Evolutionary conservation across 2,797 vertebrate genomes (phyloP).

Genomic region (Percopsis omiscomaycus): DNA sequence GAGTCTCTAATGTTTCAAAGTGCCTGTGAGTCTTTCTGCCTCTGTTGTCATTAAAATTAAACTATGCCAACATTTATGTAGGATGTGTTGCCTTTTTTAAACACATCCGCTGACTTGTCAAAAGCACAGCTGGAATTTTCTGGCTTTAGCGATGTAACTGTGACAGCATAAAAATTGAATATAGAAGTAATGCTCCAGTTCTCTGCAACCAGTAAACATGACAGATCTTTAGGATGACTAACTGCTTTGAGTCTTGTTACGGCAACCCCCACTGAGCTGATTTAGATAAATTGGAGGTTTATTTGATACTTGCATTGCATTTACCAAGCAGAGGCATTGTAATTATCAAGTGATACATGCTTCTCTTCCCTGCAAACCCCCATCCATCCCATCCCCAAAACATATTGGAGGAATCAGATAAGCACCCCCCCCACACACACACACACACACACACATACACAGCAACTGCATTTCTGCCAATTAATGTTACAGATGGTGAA

Average conservation of each 20-base stretch:
- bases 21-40: conserved; percentile 60
- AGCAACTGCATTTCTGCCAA: conserved; percentile 63
- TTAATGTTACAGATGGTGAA: conserved; percentile 71
- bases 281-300: conserved; percentile 55
- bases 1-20: conserved; percentile 71
- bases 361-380: conserved; percentile 31
- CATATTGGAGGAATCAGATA: conserved; percentile 58
- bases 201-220: conserved; percentile 39
- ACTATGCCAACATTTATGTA: conserved; percentile 49
- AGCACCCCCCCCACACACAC: conserved; percentile 26
- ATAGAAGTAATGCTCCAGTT: conserved; percentile 44
- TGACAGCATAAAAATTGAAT: conserved; percentile 62
- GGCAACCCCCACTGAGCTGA: conserved; percentile 39
- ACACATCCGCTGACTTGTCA: conserved; percentile 40
- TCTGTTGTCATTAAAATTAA: conserved; percentile 69
- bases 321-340: conserved; percentile 49
- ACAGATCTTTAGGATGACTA: conserved; percentile 53
- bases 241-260: conserved; percentile 43
- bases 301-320: conserved; percentile 62
- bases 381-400: conserved; percentile 22
- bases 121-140: conserved; percentile 24
- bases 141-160: conserved; percentile 37
- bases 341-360: conserved; percentile 64
- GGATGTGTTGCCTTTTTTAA: conserved; percentile 48
- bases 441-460: conserved; percentile 23